A percentile compares a stretch with the other conserved stretches of the same genome.
phyloP scores from a whole-genome alignment of 2,888 invertebrate species.

The Parnassius apollo region DNA sequence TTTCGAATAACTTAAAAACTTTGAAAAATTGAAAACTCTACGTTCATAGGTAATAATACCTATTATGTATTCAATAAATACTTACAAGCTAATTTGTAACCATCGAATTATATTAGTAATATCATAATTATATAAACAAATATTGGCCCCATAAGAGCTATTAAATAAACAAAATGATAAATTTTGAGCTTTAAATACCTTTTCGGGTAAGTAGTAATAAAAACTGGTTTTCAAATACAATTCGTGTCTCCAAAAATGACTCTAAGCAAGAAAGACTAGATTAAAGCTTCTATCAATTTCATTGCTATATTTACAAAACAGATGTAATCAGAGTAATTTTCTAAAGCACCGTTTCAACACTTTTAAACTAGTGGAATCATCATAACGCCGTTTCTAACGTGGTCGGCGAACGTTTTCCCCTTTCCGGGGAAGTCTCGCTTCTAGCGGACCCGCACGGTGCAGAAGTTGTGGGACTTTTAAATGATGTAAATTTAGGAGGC shows the following conservation, averaged over 20 bases:
- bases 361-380: conserved; percentile 45
- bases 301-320: conserved; percentile 54
- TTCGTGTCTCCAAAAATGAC: conserved; percentile 63
- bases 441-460: conserved; percentile 41
- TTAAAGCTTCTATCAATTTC: conserved; percentile 77
- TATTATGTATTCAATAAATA: conserved; percentile 75
- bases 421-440: conserved; percentile 61
- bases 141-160: conserved; percentile 72
- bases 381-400: conserved; percentile 85
- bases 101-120: conserved; percentile 56
- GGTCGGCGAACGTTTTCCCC: conserved; percentile 68
- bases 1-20: conserved; percentile 78
- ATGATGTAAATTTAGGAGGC: conserved; percentile 65
- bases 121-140: conserved; percentile 52
- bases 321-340: conserved; percentile 40
- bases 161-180: conserved; percentile 40
- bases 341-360: conserved; percentile 57
- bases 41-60: conserved; percentile 49
- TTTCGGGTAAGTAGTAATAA: conserved; percentile 40
- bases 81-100: conserved; percentile 67
- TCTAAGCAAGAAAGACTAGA: conserved; percentile 75
- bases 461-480: conserved; percentile 54
- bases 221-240: conserved; percentile 54
- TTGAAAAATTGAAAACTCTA: conserved; percentile 73
- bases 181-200: conserved; percentile 54